Conservation (phyloP, 2,113 vertebrate species). For the Nannospalax galili region DNA sequence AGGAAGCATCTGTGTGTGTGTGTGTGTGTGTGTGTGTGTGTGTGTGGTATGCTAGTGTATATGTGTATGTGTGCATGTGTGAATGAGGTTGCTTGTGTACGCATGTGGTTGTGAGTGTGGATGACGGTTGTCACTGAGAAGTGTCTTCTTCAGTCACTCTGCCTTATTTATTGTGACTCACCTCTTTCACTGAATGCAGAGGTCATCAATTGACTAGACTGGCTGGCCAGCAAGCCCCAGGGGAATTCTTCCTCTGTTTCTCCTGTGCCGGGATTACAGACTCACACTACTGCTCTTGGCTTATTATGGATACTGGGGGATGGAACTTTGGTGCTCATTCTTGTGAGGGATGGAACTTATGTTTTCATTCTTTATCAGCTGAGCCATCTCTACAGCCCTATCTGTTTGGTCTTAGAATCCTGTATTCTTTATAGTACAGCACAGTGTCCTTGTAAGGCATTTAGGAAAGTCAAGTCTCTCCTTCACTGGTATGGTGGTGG, state of each 20-base stretch:
- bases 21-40: background rate
- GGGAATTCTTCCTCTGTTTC: too few species aligned
- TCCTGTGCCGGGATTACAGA: too few species aligned
- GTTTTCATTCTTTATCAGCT: background rate
- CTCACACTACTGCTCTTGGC: background rate
- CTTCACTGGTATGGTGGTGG: fast-evolving
- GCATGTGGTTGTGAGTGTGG: background rate
- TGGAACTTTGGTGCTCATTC: background rate
- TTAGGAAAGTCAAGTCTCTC: background rate
- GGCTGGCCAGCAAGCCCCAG: too few species aligned
- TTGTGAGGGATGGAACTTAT: too few species aligned
- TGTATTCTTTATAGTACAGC: background rate
- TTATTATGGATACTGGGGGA: too few species aligned
- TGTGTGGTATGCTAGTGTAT: background rate
- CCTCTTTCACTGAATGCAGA: background rate
- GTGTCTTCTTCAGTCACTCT: background rate
- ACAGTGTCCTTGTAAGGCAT: background rate
- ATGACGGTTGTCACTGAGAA: background rate
- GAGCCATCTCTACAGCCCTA: background rate
- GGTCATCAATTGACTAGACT: background rate
- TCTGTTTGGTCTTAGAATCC: background rate
- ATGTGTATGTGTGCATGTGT: background rate
- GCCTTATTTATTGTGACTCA: background rate
- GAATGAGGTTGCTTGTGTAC: background rate
- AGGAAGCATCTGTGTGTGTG: background rate